Percentiles rank a stretch among this genome's conserved stretches.
Evolutionary conservation across 2,113 vertebrate species (phyloP).

Genomic region (Chionodraco myersi): DNA sequence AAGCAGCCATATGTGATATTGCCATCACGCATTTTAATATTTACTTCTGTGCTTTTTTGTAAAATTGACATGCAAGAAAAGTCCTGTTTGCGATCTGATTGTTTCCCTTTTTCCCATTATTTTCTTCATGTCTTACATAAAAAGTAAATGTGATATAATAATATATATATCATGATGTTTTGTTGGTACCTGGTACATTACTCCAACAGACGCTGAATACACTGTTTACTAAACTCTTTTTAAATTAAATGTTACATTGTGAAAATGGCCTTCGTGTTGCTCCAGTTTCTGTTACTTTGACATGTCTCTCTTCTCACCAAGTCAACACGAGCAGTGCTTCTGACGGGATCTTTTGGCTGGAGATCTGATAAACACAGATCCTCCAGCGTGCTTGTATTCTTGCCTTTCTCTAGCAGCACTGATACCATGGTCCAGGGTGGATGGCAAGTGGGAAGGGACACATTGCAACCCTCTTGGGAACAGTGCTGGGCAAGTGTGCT

Average conservation of each 20-base stretch:
- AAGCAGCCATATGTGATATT: too few relatives aligned
- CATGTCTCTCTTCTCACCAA: conserved; percentile 1
- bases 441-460: conserved; percentile 59
- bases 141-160: too few relatives aligned
- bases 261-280: neutral
- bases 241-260: neutral
- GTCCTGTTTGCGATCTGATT: too few relatives aligned
- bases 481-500: conserved; percentile 52
- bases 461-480: conserved; percentile 48
- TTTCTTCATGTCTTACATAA: too few relatives aligned
- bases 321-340: conserved; percentile 26
- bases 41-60: too few relatives aligned
- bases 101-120: too few relatives aligned
- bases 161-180: neutral
- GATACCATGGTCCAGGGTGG: conserved; percentile 43
- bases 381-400: conserved; percentile 28
- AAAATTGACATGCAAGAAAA: too few relatives aligned
- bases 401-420: conserved; percentile 25
- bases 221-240: too few relatives aligned
- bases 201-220: neutral
- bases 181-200: neutral
- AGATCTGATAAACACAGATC: conserved; percentile 45
- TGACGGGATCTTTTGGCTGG: conserved; percentile 45
- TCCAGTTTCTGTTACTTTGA: neutral
- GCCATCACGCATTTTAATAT: too few relatives aligned